Base-by-base conservation (phyloP, 2,888 invertebrate species). In the Phrixothrix hirtus region DNA sequence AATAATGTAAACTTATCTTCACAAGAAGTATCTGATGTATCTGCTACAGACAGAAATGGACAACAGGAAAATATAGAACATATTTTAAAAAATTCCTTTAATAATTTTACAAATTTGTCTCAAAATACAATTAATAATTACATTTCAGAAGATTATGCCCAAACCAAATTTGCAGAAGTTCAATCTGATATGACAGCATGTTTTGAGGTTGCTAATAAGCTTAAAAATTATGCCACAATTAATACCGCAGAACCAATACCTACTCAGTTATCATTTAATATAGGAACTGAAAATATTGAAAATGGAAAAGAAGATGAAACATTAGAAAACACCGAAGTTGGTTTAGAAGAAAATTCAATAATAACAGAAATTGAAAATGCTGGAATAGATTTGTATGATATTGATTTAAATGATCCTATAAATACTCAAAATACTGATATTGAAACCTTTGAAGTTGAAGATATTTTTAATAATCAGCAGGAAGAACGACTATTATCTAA, bases 151-250 rank as follows among this genome's bases (percentile, higher is more conserved):
- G 41, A 38, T 11, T 42, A 11, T 17, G 49, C 42, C 17, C 55
- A 58, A 48, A 57, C 68, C 21, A 71, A 72, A 59, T 71, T 63
- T 47, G 73, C 74, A 2, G 67, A 71, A 14, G 72, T 71, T 2
- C 65, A 73, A 61, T 66, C 67, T 17, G 68, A 70, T 57, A 46
- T 66, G 9, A 61, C 61, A 29, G 59, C 64, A 4, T 57, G 69
- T 47, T 75, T 72, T 48, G 75, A 75, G 62, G 48, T 56, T 31
- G 74, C 73, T 2, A 75, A 75, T 53, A 68, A 72, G 21, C 60
- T 75, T 12, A 75, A 75, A 57, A 71, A 74, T 60, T 76, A 75
- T 57, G 76, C 76, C 1, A 75, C 76, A 2, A 72, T 76, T 9
- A 73, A 73, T 55, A 73, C 72, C n/a, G 69, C 75, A 0, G 75